These are phyloP conservation scores for Gambusia yucatana DNA, from an alignment of 2,797 vertebrate species.

Conservation along the genomic window DNA sequence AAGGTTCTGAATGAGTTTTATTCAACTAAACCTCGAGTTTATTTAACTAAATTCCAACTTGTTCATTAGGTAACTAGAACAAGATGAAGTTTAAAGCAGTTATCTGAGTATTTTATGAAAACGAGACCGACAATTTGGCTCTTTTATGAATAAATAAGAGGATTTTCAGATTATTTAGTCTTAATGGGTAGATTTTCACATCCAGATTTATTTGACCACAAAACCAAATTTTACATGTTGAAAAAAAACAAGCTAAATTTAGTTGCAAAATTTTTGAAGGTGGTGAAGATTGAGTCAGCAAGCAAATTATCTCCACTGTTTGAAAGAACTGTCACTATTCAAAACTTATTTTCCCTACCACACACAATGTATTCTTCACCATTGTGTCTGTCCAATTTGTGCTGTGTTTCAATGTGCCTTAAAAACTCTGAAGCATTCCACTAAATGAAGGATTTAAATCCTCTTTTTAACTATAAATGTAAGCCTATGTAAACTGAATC, in stretches of 20 bases:
- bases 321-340: neutral
- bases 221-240: neutral
- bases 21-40: neutral
- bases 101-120: neutral
- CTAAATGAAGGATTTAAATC: too few species aligned
- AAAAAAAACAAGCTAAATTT: neutral
- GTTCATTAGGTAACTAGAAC: neutral
- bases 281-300: neutral
- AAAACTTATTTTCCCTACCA: too few species aligned
- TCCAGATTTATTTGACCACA: too few species aligned
- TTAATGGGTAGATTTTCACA: neutral
- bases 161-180: neutral
- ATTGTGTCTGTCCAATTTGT: too few species aligned
- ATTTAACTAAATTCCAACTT: neutral
- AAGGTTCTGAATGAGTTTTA: neutral
- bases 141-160: too few species aligned
- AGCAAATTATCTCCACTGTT: neutral
- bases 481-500: too few species aligned
- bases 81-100: neutral
- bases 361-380: too few species aligned
- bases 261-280: neutral
- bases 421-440: too few species aligned
- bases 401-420: too few species aligned
- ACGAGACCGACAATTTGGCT: too few species aligned
- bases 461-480: too few species aligned